These are phyloP conservation scores for Zingel zingel DNA, from an alignment of 2,113 vertebrate genomes.

Conservation along the genomic window DNA sequence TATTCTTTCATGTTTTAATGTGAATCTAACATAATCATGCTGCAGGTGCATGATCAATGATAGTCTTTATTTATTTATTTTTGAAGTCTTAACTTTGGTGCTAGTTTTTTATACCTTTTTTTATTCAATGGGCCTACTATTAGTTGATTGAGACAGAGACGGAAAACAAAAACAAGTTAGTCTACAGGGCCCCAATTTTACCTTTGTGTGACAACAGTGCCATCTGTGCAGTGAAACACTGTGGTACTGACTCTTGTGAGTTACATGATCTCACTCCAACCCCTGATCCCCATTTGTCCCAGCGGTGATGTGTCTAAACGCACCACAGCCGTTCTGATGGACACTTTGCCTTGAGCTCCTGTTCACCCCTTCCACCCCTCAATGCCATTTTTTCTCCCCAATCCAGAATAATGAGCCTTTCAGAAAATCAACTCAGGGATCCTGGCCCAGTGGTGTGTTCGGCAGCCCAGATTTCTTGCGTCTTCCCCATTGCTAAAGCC, in stretches of 20 bases:
- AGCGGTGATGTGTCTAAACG: slow-evolving; percentile 76
- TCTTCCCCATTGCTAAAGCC: slow-evolving; percentile 65
- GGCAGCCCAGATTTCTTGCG: slow-evolving; percentile 71
- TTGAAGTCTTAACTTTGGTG: not conserved
- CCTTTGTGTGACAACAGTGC: not conserved
- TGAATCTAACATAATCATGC: slow-evolving; percentile 31
- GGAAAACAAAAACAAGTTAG: not conserved
- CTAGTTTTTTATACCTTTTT: not conserved
- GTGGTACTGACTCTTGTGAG: slow-evolving; percentile 40
- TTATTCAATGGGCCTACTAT: not conserved
- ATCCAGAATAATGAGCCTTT: slow-evolving; percentile 80
- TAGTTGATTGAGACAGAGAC: not conserved
- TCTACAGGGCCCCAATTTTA: slow-evolving; percentile 3
- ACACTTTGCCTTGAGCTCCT: slow-evolving; percentile 73
- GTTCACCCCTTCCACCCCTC: slow-evolving; percentile 72
- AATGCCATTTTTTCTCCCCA: slow-evolving; percentile 66
- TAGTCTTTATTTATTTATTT: slow-evolving; percentile 3
- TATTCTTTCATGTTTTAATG: slow-evolving; percentile 52
- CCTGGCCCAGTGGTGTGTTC: slow-evolving; percentile 62
- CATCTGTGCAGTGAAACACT: slow-evolving; percentile 35
- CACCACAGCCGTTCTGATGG: slow-evolving; percentile 75
- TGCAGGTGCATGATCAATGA: slow-evolving; percentile 19
- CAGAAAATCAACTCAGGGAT: slow-evolving; percentile 79
- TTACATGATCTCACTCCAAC: slow-evolving; percentile 66
- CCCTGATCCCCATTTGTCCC: slow-evolving; percentile 79